Conservation (phyloP, 2,888 invertebrate genomes). For the Diaprepes abbreviatus region DNA sequence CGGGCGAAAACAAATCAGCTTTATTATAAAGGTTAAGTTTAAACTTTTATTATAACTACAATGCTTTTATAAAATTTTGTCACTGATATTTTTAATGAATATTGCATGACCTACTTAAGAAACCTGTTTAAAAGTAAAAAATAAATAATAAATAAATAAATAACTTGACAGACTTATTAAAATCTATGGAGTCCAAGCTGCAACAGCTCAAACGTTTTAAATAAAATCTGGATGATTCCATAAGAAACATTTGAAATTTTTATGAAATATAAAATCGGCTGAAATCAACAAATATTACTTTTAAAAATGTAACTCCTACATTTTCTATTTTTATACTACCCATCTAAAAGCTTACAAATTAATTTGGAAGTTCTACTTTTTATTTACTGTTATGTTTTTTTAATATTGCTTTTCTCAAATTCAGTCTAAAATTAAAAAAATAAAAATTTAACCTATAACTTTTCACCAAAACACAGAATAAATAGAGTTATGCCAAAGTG, state of each 20-base stretch:
- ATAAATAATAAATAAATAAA: neutral
- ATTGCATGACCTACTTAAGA: no score
- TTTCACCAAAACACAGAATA: slow-evolving; percentile 55
- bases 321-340: slow-evolving; percentile 11
- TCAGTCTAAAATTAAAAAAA: slow-evolving; percentile 66
- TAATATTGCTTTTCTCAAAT: slow-evolving; percentile 64
- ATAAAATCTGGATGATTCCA: neutral
- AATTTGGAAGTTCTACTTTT: slow-evolving; percentile 9
- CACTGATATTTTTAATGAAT: no score
- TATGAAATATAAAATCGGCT: neutral
- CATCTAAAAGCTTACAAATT: slow-evolving; percentile 20
- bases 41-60: no score
- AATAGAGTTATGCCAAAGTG: neutral
- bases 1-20: no score
- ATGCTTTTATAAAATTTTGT: no score
- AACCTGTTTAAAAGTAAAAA: neutral
- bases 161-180: neutral
- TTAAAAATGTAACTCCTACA: slow-evolving; percentile 3
- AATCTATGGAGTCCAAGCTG: neutral
- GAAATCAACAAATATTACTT: neutral
- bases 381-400: slow-evolving; percentile 55
- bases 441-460: slow-evolving; percentile 58
- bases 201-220: neutral
- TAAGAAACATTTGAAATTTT: neutral
- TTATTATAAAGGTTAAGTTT: no score